Evolutionary conservation across 1,140 invertebrate species (phyloP).

Genomic region (Adelges cooleyi): DNA sequence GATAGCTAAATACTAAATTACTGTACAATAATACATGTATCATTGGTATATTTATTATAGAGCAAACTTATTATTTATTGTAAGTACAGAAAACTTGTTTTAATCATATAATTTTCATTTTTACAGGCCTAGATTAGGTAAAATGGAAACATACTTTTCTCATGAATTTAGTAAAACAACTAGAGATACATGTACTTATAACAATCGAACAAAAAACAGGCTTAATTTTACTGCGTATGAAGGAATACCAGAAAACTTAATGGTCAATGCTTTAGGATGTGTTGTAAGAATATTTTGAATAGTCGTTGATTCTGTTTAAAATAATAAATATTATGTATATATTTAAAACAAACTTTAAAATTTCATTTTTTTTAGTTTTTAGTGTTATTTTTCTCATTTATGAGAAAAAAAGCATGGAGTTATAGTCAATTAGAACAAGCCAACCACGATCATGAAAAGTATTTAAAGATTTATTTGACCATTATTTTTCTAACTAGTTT

Average conservation of each 20-base stretch:
- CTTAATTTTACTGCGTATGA: constrained; percentile 32
- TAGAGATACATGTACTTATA: constrained; percentile 32
- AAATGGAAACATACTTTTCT: no score
- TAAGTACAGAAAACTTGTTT: no score
- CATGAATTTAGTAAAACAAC: constrained; percentile 9
- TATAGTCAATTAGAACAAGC: constrained; percentile 82
- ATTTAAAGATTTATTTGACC: no score
- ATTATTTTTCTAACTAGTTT: constrained; percentile 25
- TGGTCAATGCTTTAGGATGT: constrained; percentile 72
- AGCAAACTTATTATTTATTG: no score
- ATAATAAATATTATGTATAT: not conserved
- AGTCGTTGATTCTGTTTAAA: not conserved
- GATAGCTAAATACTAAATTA: no score
- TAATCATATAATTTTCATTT: no score
- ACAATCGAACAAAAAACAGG: constrained; percentile 31
- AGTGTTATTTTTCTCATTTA: constrained; percentile 59
- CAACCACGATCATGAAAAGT: constrained; percentile 62
- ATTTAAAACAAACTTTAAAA: not conserved
- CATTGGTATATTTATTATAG: no score
- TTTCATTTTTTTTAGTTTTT: constrained; percentile 49
- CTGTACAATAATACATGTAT: no score
- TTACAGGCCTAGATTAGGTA: no score
- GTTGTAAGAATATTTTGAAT: constrained; percentile 43
- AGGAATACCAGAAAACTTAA: constrained; percentile 78
- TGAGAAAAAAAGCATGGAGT: constrained; percentile 84